Percentiles rank a stretch among this genome's conserved stretches.
These are phyloP conservation scores for Pterobdella sp. DNA, from an alignment of 2,888 invertebrate species.

Conservation along the genomic window DNA sequence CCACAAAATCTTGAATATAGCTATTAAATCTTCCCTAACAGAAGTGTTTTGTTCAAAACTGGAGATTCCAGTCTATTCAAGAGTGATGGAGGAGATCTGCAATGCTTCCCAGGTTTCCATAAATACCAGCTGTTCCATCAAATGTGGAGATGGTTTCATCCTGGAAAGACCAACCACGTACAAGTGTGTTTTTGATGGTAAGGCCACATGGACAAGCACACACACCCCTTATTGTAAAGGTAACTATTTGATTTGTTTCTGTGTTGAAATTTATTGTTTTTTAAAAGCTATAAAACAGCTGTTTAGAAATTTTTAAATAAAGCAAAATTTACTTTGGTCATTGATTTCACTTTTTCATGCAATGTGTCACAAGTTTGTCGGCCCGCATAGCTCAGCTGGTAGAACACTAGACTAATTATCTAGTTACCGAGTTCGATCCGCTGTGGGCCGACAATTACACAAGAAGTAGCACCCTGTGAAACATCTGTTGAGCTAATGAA, in stretches of 20 bases:
- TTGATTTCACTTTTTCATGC: too few species aligned
- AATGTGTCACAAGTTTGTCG: too few species aligned
- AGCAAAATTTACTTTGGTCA: too few species aligned
- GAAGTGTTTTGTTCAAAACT: constrained; percentile 21
- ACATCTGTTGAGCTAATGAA: too few species aligned
- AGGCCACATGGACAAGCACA: constrained; percentile 11
- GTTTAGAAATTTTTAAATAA: not conserved
- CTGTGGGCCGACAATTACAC: too few species aligned
- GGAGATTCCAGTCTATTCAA: not conserved
- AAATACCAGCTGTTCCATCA: constrained; percentile 6
- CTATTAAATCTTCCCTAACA: constrained; percentile 8
- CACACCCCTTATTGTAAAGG: not conserved
- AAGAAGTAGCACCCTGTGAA: too few species aligned
- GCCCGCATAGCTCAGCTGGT: too few species aligned
- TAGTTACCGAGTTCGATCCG: too few species aligned
- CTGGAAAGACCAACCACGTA: constrained; percentile 7
- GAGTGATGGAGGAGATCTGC: not conserved
- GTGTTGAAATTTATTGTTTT: too few species aligned
- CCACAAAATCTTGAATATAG: constrained; percentile 14
- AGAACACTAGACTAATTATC: too few species aligned
- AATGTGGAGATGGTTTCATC: constrained; percentile 5
- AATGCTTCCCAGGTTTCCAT: not conserved
- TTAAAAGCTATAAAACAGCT: too few species aligned
- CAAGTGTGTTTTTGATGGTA: constrained; percentile 13
- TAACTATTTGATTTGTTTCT: not conserved